A percentile compares a stretch with the other conserved stretches of the same genome.
phyloP scores from a whole-genome alignment of 1,140 invertebrate species.

The Eupeodes corollae region DNA sequence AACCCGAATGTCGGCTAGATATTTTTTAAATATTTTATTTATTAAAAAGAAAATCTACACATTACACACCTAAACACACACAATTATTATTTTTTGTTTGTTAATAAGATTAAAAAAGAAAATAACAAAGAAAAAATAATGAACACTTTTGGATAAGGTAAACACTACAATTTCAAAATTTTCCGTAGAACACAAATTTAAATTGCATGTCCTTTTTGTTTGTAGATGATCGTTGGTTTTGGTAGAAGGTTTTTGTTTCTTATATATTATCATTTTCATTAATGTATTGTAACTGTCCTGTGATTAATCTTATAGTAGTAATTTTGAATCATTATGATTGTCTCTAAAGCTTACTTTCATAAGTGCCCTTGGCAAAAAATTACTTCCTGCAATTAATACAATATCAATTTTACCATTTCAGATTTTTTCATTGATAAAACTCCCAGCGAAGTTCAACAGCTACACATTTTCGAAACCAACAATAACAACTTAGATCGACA shows the following conservation, averaged over 20 bases:
- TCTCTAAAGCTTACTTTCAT: no score
- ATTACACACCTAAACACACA: neutral
- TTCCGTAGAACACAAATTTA: neutral
- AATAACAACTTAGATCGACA: neutral
- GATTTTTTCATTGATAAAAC: no score
- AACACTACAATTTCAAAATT: constrained; percentile 3
- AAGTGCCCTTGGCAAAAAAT: no score
- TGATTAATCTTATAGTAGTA: no score
- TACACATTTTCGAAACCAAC: neutral
- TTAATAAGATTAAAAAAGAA: constrained; percentile 8
- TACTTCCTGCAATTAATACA: no score
- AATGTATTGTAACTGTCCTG: no score
- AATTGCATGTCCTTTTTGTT: neutral
- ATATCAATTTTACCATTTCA: no score
- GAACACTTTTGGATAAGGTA: constrained; percentile 14
- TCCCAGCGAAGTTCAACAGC: constrained; percentile 1
- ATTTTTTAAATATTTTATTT: constrained; percentile 15
- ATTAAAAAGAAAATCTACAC: no score
- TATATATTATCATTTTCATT: no score
- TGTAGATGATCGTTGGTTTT: no score
- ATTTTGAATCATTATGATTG: no score
- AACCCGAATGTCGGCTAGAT: constrained; percentile 24
- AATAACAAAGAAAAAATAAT: constrained; percentile 8
- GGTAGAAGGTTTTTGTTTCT: no score
- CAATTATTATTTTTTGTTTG: constrained; percentile 6